These are phyloP conservation scores for Himalopsyche kuldschensis DNA, from an alignment of 2,888 invertebrate genomes.

Conservation along the genomic window DNA sequence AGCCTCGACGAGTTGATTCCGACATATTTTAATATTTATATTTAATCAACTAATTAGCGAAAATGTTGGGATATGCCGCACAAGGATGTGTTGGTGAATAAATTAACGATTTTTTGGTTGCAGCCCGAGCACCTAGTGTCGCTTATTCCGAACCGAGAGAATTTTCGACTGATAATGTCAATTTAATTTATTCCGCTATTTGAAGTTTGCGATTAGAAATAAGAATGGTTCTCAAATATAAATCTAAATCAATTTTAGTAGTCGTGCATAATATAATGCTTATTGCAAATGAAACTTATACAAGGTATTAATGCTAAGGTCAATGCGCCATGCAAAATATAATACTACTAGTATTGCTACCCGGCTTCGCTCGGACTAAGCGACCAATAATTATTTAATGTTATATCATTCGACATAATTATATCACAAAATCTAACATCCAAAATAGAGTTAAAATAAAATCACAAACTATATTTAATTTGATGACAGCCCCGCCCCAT, in stretches of 20 bases:
- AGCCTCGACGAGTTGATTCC: neutral
- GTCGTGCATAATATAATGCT: neutral
- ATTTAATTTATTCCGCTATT: slow-evolving; percentile 29
- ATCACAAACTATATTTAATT: no score
- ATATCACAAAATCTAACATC: no score
- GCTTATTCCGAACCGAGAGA: neutral
- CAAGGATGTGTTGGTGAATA: slow-evolving; percentile 11
- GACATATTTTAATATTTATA: slow-evolving; percentile 7
- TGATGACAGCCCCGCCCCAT: no score
- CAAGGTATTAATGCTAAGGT: no score
- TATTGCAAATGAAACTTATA: no score
- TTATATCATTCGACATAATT: no score
- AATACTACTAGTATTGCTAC: no score
- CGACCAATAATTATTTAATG: no score
- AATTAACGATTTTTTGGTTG: slow-evolving; percentile 14
- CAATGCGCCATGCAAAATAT: no score
- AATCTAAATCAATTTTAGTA: neutral
- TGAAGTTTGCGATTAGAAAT: slow-evolving; percentile 24
- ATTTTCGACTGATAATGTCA: slow-evolving; percentile 21
- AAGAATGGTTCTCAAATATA: neutral
- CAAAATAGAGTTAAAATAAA: no score
- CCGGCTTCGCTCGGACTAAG: no score
- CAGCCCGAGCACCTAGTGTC: neutral
- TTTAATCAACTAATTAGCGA: slow-evolving; percentile 26
- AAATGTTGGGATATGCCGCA: slow-evolving; percentile 2